Conservation (phyloP, 2,113 vertebrate species). For the Hystrix brachyura region DNA sequence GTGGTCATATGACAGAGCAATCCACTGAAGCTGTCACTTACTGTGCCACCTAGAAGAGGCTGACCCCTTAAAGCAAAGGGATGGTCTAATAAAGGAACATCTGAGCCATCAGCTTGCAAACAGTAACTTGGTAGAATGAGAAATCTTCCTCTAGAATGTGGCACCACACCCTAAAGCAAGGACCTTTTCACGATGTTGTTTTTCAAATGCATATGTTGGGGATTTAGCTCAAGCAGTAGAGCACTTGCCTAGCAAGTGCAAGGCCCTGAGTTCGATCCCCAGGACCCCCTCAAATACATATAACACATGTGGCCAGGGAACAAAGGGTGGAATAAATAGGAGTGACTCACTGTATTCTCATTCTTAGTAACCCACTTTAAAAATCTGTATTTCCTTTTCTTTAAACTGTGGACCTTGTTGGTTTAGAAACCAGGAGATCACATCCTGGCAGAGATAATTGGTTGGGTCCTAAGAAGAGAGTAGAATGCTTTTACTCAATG, state of each 20-base stretch:
- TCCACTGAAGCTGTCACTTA: background rate
- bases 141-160: background rate
- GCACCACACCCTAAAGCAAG: background rate
- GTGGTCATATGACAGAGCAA: background rate
- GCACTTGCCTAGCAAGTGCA: too few relatives aligned
- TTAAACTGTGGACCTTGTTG: background rate
- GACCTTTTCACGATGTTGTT: background rate
- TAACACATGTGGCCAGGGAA: background rate
- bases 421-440: background rate
- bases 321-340: background rate
- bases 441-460: background rate
- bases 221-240: too few relatives aligned
- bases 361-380: background rate
- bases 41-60: background rate
- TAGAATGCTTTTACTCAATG: background rate
- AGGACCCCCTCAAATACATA: background rate
- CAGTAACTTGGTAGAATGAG: background rate
- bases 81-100: background rate
- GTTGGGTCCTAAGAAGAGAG: background rate
- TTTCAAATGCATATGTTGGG: too few relatives aligned
- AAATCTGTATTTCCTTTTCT: background rate
- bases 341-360: background rate
- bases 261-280: too few relatives aligned
- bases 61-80: background rate
- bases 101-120: background rate